Percentiles rank a stretch among this genome's conserved stretches.
phyloP scores from a whole-genome alignment of 2,888 invertebrate species.

The Euzetes globulus region DNA sequence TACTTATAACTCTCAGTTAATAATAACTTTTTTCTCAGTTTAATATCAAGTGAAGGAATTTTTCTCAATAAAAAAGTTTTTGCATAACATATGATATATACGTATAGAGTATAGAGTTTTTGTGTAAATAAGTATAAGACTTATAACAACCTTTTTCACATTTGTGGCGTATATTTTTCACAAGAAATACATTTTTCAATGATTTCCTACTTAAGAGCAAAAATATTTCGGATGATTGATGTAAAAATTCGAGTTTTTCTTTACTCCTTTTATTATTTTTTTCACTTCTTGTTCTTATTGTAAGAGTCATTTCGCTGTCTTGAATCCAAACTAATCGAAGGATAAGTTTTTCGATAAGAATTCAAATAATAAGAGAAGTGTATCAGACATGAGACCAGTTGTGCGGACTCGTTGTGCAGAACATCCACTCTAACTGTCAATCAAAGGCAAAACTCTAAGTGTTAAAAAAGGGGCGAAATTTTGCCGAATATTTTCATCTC shows the following conservation, averaged over 20 bases:
- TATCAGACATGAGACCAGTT: neutral
- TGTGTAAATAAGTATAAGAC: neutral
- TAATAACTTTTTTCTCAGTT: neutral
- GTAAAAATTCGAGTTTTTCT: neutral
- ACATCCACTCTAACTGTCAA: neutral
- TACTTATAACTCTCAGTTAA: neutral
- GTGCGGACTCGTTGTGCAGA: neutral
- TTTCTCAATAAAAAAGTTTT: too few species aligned
- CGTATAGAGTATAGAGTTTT: too few species aligned
- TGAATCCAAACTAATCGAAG: neutral
- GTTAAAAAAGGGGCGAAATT: too few species aligned
- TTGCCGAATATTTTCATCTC: too few species aligned
- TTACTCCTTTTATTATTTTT: neutral
- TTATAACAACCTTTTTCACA: neutral
- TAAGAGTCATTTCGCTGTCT: neutral
- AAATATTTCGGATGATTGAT: neutral
- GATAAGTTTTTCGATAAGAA: neutral
- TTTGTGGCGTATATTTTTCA: slow-evolving; percentile 7
- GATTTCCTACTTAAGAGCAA: neutral
- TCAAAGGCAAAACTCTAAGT: too few species aligned
- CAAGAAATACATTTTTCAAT: neutral
- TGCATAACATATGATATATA: too few species aligned
- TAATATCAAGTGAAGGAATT: too few species aligned
- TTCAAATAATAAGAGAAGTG: neutral
- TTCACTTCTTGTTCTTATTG: neutral